A percentile compares a stretch with the other conserved stretches of the same genome.
phyloP scores from a whole-genome alignment of 2,888 invertebrate species.

The Neuroscelio doddi region DNA sequence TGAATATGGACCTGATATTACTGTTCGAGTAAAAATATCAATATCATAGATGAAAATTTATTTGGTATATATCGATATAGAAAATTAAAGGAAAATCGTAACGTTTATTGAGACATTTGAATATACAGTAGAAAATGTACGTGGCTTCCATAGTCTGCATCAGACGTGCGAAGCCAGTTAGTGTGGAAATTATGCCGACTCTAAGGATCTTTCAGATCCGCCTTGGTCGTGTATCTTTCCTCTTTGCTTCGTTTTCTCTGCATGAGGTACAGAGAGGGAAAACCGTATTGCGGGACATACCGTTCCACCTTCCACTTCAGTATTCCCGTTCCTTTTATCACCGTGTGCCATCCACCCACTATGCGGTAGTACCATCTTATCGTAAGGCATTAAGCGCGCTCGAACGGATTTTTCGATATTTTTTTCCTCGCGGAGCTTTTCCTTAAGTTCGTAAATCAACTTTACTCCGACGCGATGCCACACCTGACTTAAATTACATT shows the following conservation, averaged over 20 bases:
- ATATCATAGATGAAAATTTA: too few relatives aligned
- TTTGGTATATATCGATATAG: too few relatives aligned
- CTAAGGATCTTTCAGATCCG: slow-evolving; percentile 62
- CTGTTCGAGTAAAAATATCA: too few relatives aligned
- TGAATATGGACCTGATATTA: too few relatives aligned
- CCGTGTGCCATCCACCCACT: slow-evolving; percentile 26
- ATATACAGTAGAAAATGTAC: not conserved
- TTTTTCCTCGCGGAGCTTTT: slow-evolving; percentile 12
- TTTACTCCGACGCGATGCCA: slow-evolving; percentile 6
- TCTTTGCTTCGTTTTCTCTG: slow-evolving; percentile 51
- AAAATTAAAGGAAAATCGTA: not conserved
- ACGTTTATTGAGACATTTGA: not conserved
- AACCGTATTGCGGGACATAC: slow-evolving; percentile 1
- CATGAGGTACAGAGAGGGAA: slow-evolving; percentile 22
- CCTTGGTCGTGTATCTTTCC: slow-evolving; percentile 64
- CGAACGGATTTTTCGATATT: slow-evolving; percentile 16
- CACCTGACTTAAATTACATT: slow-evolving; percentile 1
- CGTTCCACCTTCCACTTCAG: slow-evolving; percentile 3
- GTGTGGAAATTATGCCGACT: slow-evolving; percentile 63
- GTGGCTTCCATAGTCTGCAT: slow-evolving; percentile 37
- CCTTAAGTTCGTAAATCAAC: slow-evolving; percentile 21
- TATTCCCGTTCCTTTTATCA: slow-evolving; percentile 35
- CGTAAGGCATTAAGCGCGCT: slow-evolving; percentile 34
- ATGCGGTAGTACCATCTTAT: slow-evolving; percentile 32
- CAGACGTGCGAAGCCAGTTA: slow-evolving; percentile 57